Base-by-base conservation (phyloP, 92 coral and sea anemone genomes). In the Pocillopora grandis region DNA sequence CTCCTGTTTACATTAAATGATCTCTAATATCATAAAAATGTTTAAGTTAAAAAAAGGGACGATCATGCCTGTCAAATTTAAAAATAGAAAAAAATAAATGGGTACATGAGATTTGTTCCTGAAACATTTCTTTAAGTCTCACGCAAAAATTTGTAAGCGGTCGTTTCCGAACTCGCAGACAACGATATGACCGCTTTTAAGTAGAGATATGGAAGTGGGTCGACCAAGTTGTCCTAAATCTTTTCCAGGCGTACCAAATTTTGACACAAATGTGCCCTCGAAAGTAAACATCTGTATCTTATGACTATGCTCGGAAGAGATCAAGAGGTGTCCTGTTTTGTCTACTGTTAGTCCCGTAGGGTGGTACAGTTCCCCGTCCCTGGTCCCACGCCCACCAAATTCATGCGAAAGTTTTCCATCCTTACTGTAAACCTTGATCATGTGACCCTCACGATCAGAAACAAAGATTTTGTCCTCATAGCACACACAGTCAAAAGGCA, bases 401-500 rank as follows among this genome's bases (percentile, higher is more conserved):
- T 76, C 72, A 7, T 76, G 49, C 2, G 49, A 75, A 31, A 80
- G 81, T 13, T 15, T 48, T 20, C 90, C 92, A 10, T 86, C 66
- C 21, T 70, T 62, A 57, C 23, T 7, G 16, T 19, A 76, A 9
- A 76, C 66, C 14, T 58, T 21, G 23, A 76, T 17, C 5, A 15
- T 27, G 52, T 83, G 37, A 42, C 65, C 58, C 5, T 23, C 80
- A 49, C 31, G 49, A 52, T 89, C 89, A 6, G 90, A 85, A 0
- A 89, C 87, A 59, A 89, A 85, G 52, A 85, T 85, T 63, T 75
- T 85, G 3, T 75, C 59, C 12, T 89, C 37, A 56, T 67, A 80
- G 16, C 57, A 81, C 73, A 89, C 74, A 33, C 92, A 89, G 69
- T 89, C 83, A 19, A 59, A 62, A 35, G 92, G 86, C 61, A 14